Evolutionary conservation across 2,113 vertebrate genomes (phyloP).

Genomic region (Hyperoodon ampullatus): DNA sequence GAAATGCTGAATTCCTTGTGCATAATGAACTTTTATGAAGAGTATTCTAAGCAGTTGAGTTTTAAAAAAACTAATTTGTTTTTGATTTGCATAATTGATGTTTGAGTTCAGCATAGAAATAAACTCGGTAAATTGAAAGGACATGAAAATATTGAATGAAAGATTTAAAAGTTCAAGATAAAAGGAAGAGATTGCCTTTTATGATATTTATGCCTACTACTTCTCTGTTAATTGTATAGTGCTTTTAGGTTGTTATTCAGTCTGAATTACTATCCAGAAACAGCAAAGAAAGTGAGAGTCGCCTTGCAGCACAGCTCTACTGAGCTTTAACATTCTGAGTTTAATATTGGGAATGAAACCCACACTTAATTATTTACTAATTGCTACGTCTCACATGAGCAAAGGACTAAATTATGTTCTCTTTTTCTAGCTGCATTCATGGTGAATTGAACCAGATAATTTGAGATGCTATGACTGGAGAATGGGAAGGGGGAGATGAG

Average conservation of each 20-base stretch:
- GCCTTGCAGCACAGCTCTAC: background rate
- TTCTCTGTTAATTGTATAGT: background rate
- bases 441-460: background rate
- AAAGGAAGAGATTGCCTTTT: background rate
- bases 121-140: slow-evolving; percentile 47
- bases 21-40: slow-evolving; percentile 64
- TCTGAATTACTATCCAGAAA: background rate
- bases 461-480: background rate
- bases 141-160: slow-evolving; percentile 26
- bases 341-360: background rate
- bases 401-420: background rate
- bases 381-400: background rate
- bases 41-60: background rate
- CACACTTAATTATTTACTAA: background rate
- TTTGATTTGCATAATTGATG: slow-evolving; percentile 72
- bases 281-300: background rate
- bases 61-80: slow-evolving; percentile 61
- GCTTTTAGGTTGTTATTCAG: background rate
- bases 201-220: background rate
- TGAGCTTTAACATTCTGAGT: background rate
- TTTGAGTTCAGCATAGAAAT: slow-evolving; percentile 36
- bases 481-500: background rate
- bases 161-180: slow-evolving; percentile 33
- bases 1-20: slow-evolving; percentile 62
- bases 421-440: background rate